phyloP scores from a whole-genome alignment of 1,140 invertebrate genomes.

The Caerostris extrusa region DNA sequence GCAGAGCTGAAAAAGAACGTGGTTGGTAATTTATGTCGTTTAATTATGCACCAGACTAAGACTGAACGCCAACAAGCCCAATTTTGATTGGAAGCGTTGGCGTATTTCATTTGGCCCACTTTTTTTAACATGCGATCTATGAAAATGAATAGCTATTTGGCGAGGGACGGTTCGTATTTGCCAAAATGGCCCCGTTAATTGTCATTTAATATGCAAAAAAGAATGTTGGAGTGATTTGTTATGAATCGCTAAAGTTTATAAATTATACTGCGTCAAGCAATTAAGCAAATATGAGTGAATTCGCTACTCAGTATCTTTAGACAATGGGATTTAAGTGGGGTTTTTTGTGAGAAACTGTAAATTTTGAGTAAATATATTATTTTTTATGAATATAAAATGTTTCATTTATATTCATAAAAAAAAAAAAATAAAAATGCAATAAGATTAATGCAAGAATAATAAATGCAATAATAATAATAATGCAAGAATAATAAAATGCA shows the following conservation, averaged over 20 bases:
- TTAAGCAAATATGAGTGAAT: not conserved
- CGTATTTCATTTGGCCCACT: not conserved
- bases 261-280: not conserved
- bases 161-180: not conserved
- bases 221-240: not conserved
- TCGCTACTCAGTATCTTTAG: no score
- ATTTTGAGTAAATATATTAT: not conserved
- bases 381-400: not conserved
- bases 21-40: slow-evolving; percentile 11
- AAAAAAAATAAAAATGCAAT: no score
- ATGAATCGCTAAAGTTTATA: not conserved
- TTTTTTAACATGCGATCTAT: not conserved
- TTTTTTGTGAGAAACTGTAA: not conserved
- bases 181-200: not conserved
- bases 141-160: slow-evolving; percentile 5
- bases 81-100: slow-evolving; percentile 7
- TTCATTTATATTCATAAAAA: no score
- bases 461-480: no score
- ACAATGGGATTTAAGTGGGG: not conserved
- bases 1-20: slow-evolving; percentile 4
- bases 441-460: no score
- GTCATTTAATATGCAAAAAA: not conserved
- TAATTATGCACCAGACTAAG: slow-evolving; percentile 9
- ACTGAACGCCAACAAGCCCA: not conserved
- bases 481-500: no score